Evolutionary conservation across 30 jellyfish, hydroid and myxozoan genomes (phyloP), one percentile per base, ranked within the genome.

Genomic region (Chironex yamaguchii): DNA sequence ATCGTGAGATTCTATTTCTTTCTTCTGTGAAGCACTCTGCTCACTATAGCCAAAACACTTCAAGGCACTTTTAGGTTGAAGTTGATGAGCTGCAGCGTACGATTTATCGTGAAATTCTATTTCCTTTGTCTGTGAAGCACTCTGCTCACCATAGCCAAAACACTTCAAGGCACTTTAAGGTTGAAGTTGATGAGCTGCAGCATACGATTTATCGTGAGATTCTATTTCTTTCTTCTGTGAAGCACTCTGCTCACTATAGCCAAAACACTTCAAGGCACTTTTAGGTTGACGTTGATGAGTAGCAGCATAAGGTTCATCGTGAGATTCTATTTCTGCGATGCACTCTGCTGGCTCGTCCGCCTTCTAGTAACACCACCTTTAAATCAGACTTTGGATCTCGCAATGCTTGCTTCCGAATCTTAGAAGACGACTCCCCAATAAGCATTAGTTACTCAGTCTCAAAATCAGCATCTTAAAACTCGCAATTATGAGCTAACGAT

Each of bases 361-460:
- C 89, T 2, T 76, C 89, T 1, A 76, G 20, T 1, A 27, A 26
- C 89, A 76, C 33, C 2, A 21, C 74, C 31, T 58, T 76, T 21
- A 76, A 42, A 29, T 76, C 58, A 63, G 9, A 50, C 11, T 51
- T 28, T 2, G 89, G 79, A 35, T 50, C 79, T 1, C 79, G 54
- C 0, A 51, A 67, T 20, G 79, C 66, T 1, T 31, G 64, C 35
- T 53, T 27, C 3, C 89, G 89, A 1, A 54, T 34, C 64, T 31
- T 30, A 30, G 81, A 53, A 29, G 90, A 79, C 11, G 25, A 13
- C 1, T 81, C 90, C 36, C 90, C 79, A 54, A 33, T 58, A 1
- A 62, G 20, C 0, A 79, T 79, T 30, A 28, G 90, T 62, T 79
- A 53, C 71, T 79, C 71, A 1, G 42, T 65, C 53, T 79, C 90